Conservation (phyloP, 2,888 invertebrate species). For the Argyresthia goedartella region DNA sequence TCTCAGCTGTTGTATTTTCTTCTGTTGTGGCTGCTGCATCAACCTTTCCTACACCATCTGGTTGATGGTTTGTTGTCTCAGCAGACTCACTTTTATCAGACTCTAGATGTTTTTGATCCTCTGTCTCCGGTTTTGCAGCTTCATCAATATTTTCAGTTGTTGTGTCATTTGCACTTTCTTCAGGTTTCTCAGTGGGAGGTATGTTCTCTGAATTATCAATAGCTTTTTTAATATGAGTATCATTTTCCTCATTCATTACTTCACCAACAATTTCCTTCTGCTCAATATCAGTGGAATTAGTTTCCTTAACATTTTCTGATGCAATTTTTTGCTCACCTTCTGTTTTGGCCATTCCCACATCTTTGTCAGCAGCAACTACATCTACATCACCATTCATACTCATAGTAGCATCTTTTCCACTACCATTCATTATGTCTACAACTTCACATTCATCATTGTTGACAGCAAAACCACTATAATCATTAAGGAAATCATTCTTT, state of each 20-base stretch:
- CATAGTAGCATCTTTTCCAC: background rate
- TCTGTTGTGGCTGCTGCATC: background rate
- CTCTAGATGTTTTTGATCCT: background rate
- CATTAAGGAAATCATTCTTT: constrained; percentile 79
- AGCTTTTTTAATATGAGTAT: background rate
- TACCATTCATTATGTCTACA: constrained; percentile 20
- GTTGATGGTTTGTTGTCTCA: background rate
- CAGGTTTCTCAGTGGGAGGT: background rate
- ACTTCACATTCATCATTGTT: constrained; percentile 29
- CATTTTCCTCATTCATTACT: constrained; percentile 7
- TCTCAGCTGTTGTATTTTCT: background rate
- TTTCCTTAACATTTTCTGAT: background rate
- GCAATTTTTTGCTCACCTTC: constrained; percentile 5
- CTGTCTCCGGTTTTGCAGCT: constrained; percentile 1
- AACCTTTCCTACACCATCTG: background rate
- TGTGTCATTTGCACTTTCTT: constrained; percentile 1
- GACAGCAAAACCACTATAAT: constrained; percentile 72
- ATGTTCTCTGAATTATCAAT: background rate
- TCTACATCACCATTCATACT: background rate
- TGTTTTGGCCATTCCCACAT: constrained; percentile 12
- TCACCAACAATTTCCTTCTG: constrained; percentile 1
- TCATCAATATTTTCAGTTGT: constrained; percentile 5
- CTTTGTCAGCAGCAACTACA: constrained; percentile 10
- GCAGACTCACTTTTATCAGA: background rate
- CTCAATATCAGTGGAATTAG: background rate